A percentile compares a stretch with the other conserved stretches of the same genome.
These are phyloP conservation scores for Odontocerum albicorne DNA, from an alignment of 2,888 invertebrate species.

Conservation along the genomic window DNA sequence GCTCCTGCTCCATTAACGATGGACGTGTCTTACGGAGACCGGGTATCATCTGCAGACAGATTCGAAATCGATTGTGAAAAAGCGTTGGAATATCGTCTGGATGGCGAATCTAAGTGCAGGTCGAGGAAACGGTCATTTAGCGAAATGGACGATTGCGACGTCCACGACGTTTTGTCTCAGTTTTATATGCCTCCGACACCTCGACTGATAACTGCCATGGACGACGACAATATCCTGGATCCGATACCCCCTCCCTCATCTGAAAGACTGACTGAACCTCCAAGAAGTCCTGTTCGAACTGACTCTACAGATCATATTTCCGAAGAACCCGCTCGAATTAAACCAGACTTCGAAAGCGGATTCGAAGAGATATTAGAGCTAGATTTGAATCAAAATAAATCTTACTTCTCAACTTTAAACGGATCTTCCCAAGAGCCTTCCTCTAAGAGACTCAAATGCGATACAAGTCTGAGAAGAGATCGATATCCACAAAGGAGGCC, in stretches of 20 bases:
- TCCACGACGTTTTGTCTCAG: constrained; percentile 70
- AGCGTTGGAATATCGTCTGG: constrained; percentile 27
- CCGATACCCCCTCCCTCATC: constrained; percentile 46
- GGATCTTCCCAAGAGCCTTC: constrained; percentile 36
- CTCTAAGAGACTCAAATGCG: constrained; percentile 37
- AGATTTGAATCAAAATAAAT: constrained; percentile 45
- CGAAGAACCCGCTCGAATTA: constrained; percentile 42
- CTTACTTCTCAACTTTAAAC: constrained; percentile 37
- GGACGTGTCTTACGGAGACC: constrained; percentile 26
- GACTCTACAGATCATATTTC: constrained; percentile 39
- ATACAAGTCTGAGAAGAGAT: constrained; percentile 18
- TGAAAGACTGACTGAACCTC: constrained; percentile 45
- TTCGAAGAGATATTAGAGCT: constrained; percentile 36
- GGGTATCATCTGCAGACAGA: constrained; percentile 19
- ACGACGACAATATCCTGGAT: constrained; percentile 55
- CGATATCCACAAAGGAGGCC: constrained; percentile 19
- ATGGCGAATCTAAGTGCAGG: constrained; percentile 28
- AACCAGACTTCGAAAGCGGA: constrained; percentile 33
- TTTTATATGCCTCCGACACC: constrained; percentile 73
- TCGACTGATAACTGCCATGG: constrained; percentile 66
- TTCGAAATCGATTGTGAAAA: constrained; percentile 27
- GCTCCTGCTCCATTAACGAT: constrained; percentile 24
- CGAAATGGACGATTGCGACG: constrained; percentile 66
- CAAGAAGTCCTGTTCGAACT: constrained; percentile 33
- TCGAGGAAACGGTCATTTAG: constrained; percentile 54